Evolutionary conservation across 2,797 vertebrate species (phyloP), one percentile per base, ranked within the genome.

Genomic region (Champsocephalus gunnari): DNA sequence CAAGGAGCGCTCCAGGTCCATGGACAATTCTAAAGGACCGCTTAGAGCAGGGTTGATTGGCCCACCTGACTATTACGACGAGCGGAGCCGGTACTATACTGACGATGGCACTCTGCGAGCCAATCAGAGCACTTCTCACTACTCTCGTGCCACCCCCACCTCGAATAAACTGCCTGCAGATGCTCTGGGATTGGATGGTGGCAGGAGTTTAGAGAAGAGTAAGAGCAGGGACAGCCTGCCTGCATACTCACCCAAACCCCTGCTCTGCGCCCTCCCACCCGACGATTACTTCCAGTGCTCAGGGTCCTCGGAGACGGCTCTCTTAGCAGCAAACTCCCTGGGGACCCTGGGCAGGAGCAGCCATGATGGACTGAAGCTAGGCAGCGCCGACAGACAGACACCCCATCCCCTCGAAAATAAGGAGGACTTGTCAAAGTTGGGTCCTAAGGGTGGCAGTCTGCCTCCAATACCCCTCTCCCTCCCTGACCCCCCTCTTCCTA

Each of bases 11-110:
- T 99, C 98, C 61, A 94, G 98, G 71, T 99, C 98, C 2, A 98
- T 99, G 98, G 98, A 99, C 88, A 99, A 99, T 84, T 98, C 98
- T 61, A 99, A 99, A 88, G 97, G 98, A 54, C 96, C 95, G 3
- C 92, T 98, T 54, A 97, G 97, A 67, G 93, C 79, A 0, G 89
- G 95, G 51, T 89, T 96, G 65, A 94, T 97, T 28, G 97, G 96
- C 75, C 96, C 96, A 0, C 95, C 96, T 0, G 96, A 99, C 79
- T 98, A 99, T 84, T 94, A 96, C 51, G 97, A 97, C 2, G 97
- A 99, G 61, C 95, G 96, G 73, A 96, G 94, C 90, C 97, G 97
- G 49, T 96, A 97, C 75, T 98, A 97, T 69, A 96, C 96, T 1
- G 98, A 99, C 0, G 97, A 99, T 63, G 96, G 97, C 87, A 99